A percentile compares a stretch with the other conserved stretches of the same genome.
phyloP scores from a whole-genome alignment of 2,113 vertebrate species.

The Cebus imitator region DNA sequence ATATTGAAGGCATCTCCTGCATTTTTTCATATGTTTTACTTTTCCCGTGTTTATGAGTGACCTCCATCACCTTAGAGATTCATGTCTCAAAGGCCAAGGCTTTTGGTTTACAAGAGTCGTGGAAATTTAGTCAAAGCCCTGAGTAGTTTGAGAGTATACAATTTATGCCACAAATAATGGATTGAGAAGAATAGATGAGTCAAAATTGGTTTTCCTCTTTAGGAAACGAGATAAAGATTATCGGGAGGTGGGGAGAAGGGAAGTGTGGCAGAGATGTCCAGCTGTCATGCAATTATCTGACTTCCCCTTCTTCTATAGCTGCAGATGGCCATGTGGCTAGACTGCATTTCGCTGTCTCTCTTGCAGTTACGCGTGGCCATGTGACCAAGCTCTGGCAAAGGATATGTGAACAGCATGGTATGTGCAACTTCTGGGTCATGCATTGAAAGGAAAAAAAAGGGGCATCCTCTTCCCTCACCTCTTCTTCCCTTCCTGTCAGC shows the following conservation, averaged over 20 bases:
- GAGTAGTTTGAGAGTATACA: background rate
- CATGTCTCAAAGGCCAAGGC: background rate
- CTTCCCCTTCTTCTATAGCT: background rate
- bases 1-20: background rate
- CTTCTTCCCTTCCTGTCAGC: background rate
- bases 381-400: background rate
- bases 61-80: background rate
- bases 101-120: background rate
- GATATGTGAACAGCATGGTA: background rate
- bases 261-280: conserved; percentile 7
- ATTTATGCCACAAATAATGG: background rate
- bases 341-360: background rate
- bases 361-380: background rate
- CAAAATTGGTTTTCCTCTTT: conserved; percentile 23
- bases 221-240: conserved; percentile 38
- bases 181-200: background rate
- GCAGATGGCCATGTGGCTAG: background rate
- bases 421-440: background rate
- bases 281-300: background rate
- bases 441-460: background rate
- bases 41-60: background rate
- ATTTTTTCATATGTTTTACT: background rate
- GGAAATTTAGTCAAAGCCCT: background rate
- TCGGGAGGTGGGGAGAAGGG: background rate
- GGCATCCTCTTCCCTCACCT: background rate